Percentiles rank a stretch among this genome's conserved stretches.
Evolutionary conservation across 2,888 invertebrate genomes (phyloP).

Genomic region (Frankliniella intonsa): DNA sequence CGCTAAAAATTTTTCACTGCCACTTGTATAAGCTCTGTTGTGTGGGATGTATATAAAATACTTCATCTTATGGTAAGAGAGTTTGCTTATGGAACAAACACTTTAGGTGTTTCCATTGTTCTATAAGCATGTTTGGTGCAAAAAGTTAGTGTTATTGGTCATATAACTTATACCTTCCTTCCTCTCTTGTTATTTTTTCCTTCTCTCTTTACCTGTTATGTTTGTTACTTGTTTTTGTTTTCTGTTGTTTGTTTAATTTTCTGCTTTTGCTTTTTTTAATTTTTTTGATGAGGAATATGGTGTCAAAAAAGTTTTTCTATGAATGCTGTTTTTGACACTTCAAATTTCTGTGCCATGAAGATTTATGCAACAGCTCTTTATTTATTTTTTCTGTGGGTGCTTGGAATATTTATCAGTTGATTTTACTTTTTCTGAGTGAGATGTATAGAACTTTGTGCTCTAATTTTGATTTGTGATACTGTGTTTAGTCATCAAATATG

Average conservation of each 20-base stretch:
- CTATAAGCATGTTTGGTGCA: no score
- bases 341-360: neutral
- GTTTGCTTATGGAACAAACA: no score
- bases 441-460: neutral
- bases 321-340: neutral
- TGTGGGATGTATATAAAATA: no score
- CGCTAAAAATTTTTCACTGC: no score
- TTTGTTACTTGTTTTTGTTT: neutral
- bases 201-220: neutral
- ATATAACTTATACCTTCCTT: neutral
- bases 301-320: neutral
- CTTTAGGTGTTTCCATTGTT: no score
- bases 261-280: neutral
- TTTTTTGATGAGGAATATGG: neutral
- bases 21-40: no score
- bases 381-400: no score
- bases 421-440: neutral
- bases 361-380: no score
- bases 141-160: neutral
- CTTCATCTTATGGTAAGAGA: no score
- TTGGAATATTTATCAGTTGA: no score
- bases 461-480: slow-evolving; percentile 6
- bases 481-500: neutral
- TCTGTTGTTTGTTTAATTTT: neutral
- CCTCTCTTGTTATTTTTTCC: neutral